Conservation (phyloP, 1,140 invertebrate species). For the Cherax quadricarinatus region DNA sequence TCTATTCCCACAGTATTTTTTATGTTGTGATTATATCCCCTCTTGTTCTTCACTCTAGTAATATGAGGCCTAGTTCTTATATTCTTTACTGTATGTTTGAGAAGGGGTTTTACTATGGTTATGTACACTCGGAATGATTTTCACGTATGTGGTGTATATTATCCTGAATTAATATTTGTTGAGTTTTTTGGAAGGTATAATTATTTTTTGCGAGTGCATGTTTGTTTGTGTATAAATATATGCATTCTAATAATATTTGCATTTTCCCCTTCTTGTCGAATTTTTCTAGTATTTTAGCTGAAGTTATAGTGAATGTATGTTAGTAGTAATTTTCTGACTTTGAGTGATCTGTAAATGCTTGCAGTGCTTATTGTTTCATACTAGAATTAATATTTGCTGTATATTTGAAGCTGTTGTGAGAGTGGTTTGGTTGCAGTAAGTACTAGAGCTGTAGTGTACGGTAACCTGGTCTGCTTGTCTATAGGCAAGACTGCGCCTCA, state of each 20-base stretch:
- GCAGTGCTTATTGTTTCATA: neutral
- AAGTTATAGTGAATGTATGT: neutral
- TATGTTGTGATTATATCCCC: no score
- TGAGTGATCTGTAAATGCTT: neutral
- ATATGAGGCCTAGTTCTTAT: no score
- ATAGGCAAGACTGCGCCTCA: constrained; percentile 69
- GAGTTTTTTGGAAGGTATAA: no score
- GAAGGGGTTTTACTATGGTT: no score
- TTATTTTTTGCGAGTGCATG: no score
- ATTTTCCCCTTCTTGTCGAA: neutral
- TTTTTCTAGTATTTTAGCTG: neutral
- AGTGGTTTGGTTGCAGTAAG: neutral
- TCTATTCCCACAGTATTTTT: no score
- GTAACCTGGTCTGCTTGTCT: constrained; percentile 65
- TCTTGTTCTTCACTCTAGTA: no score
- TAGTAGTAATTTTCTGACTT: neutral
- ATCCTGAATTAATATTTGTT: no score
- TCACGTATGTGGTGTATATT: no score
- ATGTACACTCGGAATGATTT: no score
- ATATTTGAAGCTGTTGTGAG: neutral
- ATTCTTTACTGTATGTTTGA: no score
- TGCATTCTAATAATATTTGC: neutral
- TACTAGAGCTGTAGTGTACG: constrained; percentile 9
- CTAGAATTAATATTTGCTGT: constrained; percentile 1
- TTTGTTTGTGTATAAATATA: neutral